Conservation (phyloP, 2,797 vertebrate species). For the Mus minutoides region DNA sequence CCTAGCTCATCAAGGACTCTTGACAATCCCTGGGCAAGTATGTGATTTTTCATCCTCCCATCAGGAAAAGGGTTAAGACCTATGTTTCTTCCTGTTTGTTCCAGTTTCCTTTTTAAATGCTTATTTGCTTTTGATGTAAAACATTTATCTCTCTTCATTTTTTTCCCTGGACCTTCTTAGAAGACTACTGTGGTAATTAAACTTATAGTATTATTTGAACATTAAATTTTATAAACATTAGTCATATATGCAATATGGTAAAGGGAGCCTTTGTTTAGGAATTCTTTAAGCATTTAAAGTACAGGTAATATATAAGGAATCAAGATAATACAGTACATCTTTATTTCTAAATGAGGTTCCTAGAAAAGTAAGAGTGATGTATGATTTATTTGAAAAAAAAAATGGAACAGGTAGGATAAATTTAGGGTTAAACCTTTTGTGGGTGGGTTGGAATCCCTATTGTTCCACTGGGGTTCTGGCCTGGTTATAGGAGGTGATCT, state of each 20-base stretch:
- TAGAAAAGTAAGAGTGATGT: constrained; percentile 14
- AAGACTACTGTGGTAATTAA: background rate
- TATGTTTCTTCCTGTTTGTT: background rate
- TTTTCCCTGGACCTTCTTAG: background rate
- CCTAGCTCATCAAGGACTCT: background rate
- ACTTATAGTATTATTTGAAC: background rate
- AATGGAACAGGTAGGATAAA: background rate
- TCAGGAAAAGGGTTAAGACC: background rate
- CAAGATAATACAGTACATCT: background rate
- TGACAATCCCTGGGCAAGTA: background rate
- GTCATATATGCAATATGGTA: background rate
- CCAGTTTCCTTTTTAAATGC: background rate
- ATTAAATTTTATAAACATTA: background rate
- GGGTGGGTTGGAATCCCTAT: background rate
- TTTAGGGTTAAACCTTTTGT: background rate
- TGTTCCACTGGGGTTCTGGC: background rate
- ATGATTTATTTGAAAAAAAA: constrained; percentile 47
- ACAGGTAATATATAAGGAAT: background rate
- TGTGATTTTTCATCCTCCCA: background rate
- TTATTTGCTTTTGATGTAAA: background rate
- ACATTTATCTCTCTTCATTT: background rate
- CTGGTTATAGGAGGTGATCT: background rate
- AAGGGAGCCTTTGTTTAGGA: background rate
- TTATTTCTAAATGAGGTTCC: background rate
- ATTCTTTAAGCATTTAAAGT: constrained; percentile 11